A percentile compares a stretch with the other conserved stretches of the same genome.
These are phyloP conservation scores for Ectropis crepuscularia DNA, from an alignment of 2,888 invertebrate species.

Conservation along the genomic window DNA sequence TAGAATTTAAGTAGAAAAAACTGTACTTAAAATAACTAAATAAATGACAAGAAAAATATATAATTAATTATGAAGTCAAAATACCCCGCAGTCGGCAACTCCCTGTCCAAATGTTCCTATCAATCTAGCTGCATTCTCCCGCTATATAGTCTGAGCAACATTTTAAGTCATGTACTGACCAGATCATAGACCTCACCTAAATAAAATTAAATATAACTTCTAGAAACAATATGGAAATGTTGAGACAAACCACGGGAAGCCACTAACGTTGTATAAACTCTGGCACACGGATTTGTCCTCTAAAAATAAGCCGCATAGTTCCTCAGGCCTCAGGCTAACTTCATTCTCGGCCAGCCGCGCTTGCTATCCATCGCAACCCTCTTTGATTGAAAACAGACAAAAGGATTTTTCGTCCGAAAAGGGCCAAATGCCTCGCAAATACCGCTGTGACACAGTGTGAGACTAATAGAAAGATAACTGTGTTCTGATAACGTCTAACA, in stretches of 20 bases:
- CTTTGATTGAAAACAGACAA: constrained; percentile 74
- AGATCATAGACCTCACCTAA: too few species aligned
- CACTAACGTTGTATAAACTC: not conserved
- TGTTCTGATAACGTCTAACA: not conserved
- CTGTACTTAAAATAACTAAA: too few species aligned
- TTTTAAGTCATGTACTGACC: too few species aligned
- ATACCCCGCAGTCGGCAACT: too few species aligned
- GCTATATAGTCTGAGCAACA: too few species aligned
- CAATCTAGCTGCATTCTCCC: too few species aligned
- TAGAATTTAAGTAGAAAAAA: too few species aligned
- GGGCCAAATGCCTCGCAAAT: constrained; percentile 71
- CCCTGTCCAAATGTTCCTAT: too few species aligned
- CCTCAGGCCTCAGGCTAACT: constrained; percentile 26
- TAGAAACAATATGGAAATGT: not conserved
- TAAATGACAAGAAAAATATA: too few species aligned
- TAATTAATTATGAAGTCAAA: too few species aligned
- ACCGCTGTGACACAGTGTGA: constrained; percentile 39
- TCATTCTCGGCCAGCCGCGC: constrained; percentile 23
- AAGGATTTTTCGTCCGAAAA: constrained; percentile 66
- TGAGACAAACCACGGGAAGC: not conserved
- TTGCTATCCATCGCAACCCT: constrained; percentile 30
- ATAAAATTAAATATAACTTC: too few species aligned
- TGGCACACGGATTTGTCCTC: constrained; percentile 7
- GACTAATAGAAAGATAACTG: constrained; percentile 16
- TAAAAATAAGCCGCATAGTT: constrained; percentile 24